phyloP scores from a whole-genome alignment of 2,113 vertebrate species.

The Eurystomus gularis region DNA sequence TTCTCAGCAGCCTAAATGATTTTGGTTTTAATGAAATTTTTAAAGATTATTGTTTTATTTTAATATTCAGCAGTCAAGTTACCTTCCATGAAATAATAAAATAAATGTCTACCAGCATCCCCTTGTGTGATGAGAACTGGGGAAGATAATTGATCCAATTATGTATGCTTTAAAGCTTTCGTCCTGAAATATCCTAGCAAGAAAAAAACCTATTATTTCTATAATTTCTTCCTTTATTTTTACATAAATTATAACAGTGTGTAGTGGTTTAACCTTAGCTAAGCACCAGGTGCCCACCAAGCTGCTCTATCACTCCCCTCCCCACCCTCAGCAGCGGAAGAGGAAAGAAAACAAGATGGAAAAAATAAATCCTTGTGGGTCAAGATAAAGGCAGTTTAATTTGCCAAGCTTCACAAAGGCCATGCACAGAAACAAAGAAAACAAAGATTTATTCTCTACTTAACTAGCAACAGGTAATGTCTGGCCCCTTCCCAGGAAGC shows the following conservation, averaged over 20 bases:
- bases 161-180: neutral
- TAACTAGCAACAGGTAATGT: no score
- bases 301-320: no score
- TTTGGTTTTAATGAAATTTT: neutral
- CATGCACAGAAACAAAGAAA: no score
- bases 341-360: no score
- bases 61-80: neutral
- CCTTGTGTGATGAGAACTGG: neutral
- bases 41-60: neutral
- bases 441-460: no score
- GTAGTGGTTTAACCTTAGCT: no score
- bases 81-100: neutral
- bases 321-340: no score
- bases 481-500: no score
- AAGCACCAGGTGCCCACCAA: no score
- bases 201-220: neutral
- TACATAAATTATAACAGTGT: neutral
- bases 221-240: neutral
- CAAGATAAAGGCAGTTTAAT: no score
- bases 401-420: no score
- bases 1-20: neutral
- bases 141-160: neutral
- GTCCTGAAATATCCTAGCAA: neutral
- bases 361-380: no score
- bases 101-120: neutral